Base-by-base conservation (phyloP, 2,113 vertebrate species). In the Camarhynchus parvulus region DNA sequence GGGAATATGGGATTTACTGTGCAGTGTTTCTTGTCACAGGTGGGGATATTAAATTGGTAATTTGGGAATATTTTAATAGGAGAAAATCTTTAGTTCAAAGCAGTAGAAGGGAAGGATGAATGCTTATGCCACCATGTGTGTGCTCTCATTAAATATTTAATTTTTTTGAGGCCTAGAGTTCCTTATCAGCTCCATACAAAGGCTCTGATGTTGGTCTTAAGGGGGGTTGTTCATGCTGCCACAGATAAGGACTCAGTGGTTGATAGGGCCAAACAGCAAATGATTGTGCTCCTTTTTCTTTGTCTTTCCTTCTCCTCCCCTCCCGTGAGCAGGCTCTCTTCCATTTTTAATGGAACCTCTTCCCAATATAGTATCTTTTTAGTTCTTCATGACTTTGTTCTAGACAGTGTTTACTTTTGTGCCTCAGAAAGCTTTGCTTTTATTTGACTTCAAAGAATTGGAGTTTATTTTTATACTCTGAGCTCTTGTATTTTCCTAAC, bases 101-200 rank as follows among this genome's bases (percentile, higher is more conserved):
- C 37, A 19, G 78, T 49, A 28, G 84, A 74, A 82, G 72, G 82
- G 85, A 53, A 81, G 44, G 79, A 28, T 1, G 5, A 58, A 30
- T 16, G 61, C 35, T 79, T 31, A 10, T 69, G 59, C 39, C 22
- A 7, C 46, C 1, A 2, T 37, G 39, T 63, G 11, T 28, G 28
- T 14, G 2, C 58, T 37, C 25, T 76, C 70, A 55, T 78, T 81
- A 62, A 86, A 90, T 53, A 47, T 59, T 72, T 75, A 7, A 16
- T 22, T 44, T 94, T 95, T 61, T 37, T 17, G 78, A 81, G 66
- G 88, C 76, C 28, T 28, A 23, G 79, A 78, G 72, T 90, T 87
- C 41, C 76, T 81, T 96, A 74, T 92, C 95, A 78, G 92, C 87
- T 92, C 74, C 46, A 1, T 78, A 31, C 83, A 87, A 95, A 96